Percentiles rank a stretch among this genome's conserved stretches.
phyloP scores from a whole-genome alignment of 2,797 vertebrate genomes.

The Melanotaenia parkinsoni region DNA sequence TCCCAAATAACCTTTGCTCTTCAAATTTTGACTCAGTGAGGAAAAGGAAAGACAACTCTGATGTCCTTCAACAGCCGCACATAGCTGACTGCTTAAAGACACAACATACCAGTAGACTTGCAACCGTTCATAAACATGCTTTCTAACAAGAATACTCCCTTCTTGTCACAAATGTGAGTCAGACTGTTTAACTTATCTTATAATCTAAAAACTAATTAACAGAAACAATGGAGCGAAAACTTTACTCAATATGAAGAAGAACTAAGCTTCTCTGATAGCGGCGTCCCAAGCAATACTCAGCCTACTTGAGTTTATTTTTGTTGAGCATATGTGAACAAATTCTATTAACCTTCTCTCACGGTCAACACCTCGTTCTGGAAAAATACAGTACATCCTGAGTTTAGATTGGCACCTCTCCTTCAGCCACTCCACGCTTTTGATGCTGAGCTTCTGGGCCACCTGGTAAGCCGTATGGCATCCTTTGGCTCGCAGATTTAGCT shows the following conservation, averaged over 20 bases:
- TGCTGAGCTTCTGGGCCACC: neutral
- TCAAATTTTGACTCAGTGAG: conserved; percentile 5
- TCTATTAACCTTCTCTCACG: neutral
- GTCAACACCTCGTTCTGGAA: neutral
- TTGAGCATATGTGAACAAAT: neutral
- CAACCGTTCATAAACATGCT: conserved; percentile 11
- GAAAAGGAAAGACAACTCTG: conserved; percentile 7
- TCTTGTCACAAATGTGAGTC: conserved; percentile 1
- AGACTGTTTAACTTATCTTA: conserved; percentile 43
- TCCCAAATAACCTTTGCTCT: conserved; percentile 1
- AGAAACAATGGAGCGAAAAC: conserved; percentile 40
- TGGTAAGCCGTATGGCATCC: neutral
- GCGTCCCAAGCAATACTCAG: neutral
- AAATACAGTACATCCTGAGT: neutral
- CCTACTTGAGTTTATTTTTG: neutral
- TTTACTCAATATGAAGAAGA: conserved; percentile 32
- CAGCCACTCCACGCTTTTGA: neutral
- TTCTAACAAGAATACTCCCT: neutral
- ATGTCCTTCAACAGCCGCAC: neutral
- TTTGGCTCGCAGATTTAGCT: neutral
- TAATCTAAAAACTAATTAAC: conserved; percentile 59
- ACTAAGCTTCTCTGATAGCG: neutral
- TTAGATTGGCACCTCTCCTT: neutral
- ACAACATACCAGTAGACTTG: neutral
- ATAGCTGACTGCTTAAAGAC: neutral